phyloP scores from a whole-genome alignment of 2,888 invertebrate genomes.

The Nasonia oneida region DNA sequence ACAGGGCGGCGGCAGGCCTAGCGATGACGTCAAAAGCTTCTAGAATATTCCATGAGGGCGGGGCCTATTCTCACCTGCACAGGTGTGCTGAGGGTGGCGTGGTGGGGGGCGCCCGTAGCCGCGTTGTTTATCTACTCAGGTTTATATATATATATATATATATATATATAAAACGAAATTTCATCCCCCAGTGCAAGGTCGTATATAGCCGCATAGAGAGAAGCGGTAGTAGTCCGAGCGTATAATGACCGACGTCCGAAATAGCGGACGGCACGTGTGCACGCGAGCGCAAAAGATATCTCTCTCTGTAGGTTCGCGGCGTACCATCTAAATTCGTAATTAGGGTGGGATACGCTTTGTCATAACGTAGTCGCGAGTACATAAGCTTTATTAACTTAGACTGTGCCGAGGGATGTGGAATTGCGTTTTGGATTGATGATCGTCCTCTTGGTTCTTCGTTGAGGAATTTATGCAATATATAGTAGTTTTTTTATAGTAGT shows the following conservation, averaged over 20 bases:
- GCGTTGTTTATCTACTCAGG: too few species aligned
- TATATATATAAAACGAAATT: background rate
- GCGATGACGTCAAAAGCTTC: too few species aligned
- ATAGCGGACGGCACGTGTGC: background rate
- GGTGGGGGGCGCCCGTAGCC: too few species aligned
- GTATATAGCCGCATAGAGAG: background rate
- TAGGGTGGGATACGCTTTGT: background rate
- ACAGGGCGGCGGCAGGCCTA: too few species aligned
- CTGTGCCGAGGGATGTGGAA: too few species aligned
- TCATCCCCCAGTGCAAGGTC: background rate
- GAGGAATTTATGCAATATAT: too few species aligned
- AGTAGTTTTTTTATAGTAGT: too few species aligned
- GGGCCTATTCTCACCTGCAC: too few species aligned
- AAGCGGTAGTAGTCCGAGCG: background rate
- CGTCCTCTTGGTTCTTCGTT: background rate
- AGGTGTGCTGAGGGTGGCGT: too few species aligned
- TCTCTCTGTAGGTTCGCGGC: background rate
- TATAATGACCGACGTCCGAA: background rate
- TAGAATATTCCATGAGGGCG: too few species aligned
- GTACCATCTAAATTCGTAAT: constrained; percentile 32
- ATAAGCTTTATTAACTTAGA: too few species aligned
- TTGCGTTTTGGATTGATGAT: background rate
- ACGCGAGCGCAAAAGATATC: constrained; percentile 10
- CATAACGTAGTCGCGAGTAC: background rate
- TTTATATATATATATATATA: background rate